Evolutionary conservation across 2,888 invertebrate species (phyloP).

Genomic region (Cacoxenus indagator): DNA sequence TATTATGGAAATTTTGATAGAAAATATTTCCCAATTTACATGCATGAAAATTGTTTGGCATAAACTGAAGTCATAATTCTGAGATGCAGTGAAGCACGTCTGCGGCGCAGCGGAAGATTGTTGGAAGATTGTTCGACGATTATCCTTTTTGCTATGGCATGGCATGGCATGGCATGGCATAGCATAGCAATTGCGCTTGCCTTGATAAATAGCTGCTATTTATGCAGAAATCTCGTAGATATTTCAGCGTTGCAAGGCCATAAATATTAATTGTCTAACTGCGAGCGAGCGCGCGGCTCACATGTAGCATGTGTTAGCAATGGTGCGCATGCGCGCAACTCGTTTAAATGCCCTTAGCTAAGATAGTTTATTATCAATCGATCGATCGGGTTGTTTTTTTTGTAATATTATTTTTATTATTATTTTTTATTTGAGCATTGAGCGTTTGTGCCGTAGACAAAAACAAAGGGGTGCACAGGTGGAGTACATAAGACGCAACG

Average conservation of each 20-base stretch:
- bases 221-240: constrained; percentile 56
- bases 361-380: constrained; percentile 54
- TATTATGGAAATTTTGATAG: constrained; percentile 40
- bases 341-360: constrained; percentile 15
- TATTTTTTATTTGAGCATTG: too few species aligned
- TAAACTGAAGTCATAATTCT: constrained; percentile 10
- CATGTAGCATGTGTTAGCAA: constrained; percentile 39
- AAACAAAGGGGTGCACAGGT: too few species aligned
- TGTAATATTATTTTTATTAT: constrained; percentile 25
- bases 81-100: neutral
- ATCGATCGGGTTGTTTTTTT: constrained; percentile 55
- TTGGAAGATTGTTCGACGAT: neutral
- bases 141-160: neutral
- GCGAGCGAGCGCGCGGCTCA: constrained; percentile 31
- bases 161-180: neutral
- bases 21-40: constrained; percentile 29
- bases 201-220: constrained; percentile 57
- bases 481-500: too few species aligned
- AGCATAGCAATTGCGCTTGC: constrained; percentile 7
- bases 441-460: constrained; percentile 39
- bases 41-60: constrained; percentile 12
- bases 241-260: constrained; percentile 61
- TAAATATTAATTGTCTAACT: constrained; percentile 57
- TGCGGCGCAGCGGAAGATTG: neutral
- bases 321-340: constrained; percentile 37